phyloP scores from a whole-genome alignment of 2,113 vertebrate genomes.

The Rhynchopsitta pachyrhyncha region DNA sequence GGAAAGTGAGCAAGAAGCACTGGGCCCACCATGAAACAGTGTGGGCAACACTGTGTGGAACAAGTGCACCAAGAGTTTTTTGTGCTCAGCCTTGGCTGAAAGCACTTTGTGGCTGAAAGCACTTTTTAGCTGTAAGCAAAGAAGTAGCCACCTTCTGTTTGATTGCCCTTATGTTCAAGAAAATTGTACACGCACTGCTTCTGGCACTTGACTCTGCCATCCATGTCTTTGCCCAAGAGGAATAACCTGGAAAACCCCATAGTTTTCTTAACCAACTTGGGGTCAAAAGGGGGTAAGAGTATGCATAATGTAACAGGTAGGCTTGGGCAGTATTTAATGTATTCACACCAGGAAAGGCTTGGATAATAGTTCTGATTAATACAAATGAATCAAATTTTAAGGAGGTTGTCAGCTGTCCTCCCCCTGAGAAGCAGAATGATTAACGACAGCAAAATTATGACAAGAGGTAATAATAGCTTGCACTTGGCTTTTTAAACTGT shows the following conservation, averaged over 20 bases:
- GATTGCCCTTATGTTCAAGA: not conserved
- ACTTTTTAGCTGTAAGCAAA: not conserved
- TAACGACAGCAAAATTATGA: slow-evolving; percentile 10
- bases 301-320: not conserved
- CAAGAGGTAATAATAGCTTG: not conserved
- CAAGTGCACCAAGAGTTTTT: not conserved
- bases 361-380: not conserved
- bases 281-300: not conserved
- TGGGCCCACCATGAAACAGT: not conserved
- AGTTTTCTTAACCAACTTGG: not conserved
- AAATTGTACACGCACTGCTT: not conserved
- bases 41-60: not conserved
- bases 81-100: not conserved
- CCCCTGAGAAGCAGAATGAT: slow-evolving; percentile 6
- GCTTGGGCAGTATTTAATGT: not conserved
- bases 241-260: not conserved
- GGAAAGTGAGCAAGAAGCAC: not conserved
- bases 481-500: not conserved
- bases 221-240: not conserved
- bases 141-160: not conserved
- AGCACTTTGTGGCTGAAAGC: not conserved
- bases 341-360: not conserved
- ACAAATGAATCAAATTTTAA: not conserved
- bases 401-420: slow-evolving; percentile 18
- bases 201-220: not conserved